Evolutionary conservation across 2,113 vertebrate species (phyloP), one percentile per base, ranked within the genome.

Genomic region (Sylvilagus bachmani): DNA sequence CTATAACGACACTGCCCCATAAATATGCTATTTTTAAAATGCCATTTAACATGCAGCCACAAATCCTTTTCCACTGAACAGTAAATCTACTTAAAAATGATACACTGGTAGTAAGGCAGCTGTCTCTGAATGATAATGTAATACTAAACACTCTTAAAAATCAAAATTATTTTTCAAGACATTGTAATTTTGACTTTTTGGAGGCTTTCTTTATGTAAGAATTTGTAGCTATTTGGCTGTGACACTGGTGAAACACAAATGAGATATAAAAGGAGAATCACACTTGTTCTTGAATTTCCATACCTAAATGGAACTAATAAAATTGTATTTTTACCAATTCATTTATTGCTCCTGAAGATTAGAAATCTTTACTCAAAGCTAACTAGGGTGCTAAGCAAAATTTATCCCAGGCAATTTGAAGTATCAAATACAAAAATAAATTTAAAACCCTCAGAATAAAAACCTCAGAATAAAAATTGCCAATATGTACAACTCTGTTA

Each of bases 391-490:
- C 2, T 24, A 71, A 82, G 86, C 10, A 75, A 21, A 36, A 44
- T 86, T 92, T 73, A 97, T 3, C 92, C 22, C 14, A 91, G 55
- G 51, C 2, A 92, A 10, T 44, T 31, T 75, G 36, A 81, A 58
- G 22, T 58, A 86, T 36, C 67, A 96, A 92, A 92, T 49, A 88
- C 24, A 94, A 95, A 95, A 96, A 69, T 53, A 87, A 19, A 1
- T 25, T n/a, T 90, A 96, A 96, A 94, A 6, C 53, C 29, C 16
- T 53, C 12, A 7, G 89, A 95, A 87, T 90, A 96, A 96, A 94
- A 6, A 44, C 29, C 16, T 53, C 12, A 7, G 89, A 95, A 87
- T 92, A 85, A 93, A 94, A 74, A 4, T 19, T 87, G 4, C 17
- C 55, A 94, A 92, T 44, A 79, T 24, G 33, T 58, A 92, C 21